phyloP scores from a whole-genome alignment of 2,113 vertebrate species.

The Semnornis frantzii region DNA sequence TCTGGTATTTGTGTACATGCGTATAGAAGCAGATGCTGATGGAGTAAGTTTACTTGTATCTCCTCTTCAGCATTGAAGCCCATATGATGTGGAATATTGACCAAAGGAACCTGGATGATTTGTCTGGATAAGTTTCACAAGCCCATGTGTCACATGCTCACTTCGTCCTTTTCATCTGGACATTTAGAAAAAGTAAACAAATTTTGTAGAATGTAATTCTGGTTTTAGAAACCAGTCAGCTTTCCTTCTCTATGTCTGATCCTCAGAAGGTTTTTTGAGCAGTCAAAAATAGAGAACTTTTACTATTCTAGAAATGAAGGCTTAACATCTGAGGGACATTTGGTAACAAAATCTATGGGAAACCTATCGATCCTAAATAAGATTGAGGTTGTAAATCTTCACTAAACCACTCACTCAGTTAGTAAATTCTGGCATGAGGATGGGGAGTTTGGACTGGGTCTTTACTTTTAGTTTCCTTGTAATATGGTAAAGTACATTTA shows the following conservation, averaged over 20 bases:
- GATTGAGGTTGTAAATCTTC: constrained; percentile 21
- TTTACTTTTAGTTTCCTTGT: background rate
- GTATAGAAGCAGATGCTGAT: background rate
- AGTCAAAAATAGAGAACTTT: background rate
- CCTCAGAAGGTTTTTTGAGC: background rate
- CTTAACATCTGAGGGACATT: background rate
- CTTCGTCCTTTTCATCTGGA: background rate
- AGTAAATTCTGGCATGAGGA: background rate
- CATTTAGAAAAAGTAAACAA: background rate
- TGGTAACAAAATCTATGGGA: background rate
- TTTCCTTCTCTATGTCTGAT: background rate
- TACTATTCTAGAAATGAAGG: background rate
- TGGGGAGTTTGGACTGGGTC: background rate
- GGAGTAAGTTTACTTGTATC: background rate
- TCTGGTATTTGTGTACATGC: background rate
- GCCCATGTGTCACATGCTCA: rapidly evolving
- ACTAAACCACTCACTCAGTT: constrained; percentile 15
- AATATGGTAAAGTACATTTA: background rate
- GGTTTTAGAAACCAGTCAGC: background rate
- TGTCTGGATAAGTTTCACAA: background rate
- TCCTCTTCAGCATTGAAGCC: background rate
- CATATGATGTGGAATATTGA: background rate
- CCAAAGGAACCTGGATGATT: background rate
- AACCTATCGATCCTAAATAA: background rate
- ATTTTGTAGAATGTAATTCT: background rate